A percentile compares a stretch with the other conserved stretches of the same genome.
phyloP scores from a whole-genome alignment of 1,140 invertebrate genomes.

The Kradibia gibbosae region DNA sequence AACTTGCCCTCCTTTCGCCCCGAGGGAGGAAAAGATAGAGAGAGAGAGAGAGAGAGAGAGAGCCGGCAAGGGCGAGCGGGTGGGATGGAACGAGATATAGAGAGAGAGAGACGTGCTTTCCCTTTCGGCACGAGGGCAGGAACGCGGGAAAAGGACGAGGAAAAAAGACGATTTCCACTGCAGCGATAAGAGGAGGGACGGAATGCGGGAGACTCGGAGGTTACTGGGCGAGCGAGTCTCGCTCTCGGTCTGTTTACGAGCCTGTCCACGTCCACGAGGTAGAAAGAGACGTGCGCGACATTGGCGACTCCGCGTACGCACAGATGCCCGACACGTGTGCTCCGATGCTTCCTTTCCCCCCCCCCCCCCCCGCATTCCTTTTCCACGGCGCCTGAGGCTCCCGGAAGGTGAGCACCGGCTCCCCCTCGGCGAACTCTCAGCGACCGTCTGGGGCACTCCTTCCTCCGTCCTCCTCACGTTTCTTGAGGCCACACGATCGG shows the following conservation, averaged over 20 bases:
- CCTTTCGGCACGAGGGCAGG: neutral
- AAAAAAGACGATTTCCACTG: neutral
- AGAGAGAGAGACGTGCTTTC: constrained; percentile 31
- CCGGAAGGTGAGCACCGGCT: too few relatives aligned
- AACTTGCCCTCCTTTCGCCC: too few relatives aligned
- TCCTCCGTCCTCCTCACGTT: neutral
- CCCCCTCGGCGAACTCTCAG: too few relatives aligned
- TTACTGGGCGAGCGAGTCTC: constrained; percentile 67
- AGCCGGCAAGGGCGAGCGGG: neutral
- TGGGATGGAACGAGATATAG: neutral
- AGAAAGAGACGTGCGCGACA: neutral
- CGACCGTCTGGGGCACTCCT: neutral
- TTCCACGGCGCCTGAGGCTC: constrained; percentile 57
- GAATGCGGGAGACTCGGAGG: constrained; percentile 51
- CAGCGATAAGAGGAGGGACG: neutral
- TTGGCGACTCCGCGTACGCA: constrained; percentile 41
- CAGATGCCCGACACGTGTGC: constrained; percentile 48
- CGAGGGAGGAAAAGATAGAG: neutral
- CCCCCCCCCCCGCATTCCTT: constrained; percentile 25
- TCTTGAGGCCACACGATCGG: neutral
- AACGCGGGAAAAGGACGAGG: neutral
- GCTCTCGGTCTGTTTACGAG: constrained; percentile 54
- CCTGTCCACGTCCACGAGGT: constrained; percentile 40
- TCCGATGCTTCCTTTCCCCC: constrained; percentile 20
- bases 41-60: constrained; percentile 26